Conservation (phyloP, 92 coral and sea anemone genomes). For the Porites cylindrica region DNA sequence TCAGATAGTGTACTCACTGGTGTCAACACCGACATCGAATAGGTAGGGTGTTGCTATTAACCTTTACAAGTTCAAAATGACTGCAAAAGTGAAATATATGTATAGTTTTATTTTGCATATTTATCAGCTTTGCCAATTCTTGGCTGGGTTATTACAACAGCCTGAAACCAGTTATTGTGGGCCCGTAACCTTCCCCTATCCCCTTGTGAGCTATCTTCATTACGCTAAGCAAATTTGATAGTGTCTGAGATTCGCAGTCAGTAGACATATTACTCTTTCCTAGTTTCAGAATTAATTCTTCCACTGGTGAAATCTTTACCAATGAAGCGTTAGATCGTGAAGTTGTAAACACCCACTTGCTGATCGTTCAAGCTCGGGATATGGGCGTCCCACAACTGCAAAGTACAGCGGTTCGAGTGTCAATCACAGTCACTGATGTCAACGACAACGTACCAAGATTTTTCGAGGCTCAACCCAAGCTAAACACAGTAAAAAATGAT, state of each 20-base stretch:
- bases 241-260: background rate
- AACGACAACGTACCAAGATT: constrained; percentile 83
- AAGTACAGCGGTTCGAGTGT: constrained; percentile 38
- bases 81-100: no score
- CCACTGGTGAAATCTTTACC: constrained; percentile 42
- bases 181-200: no score
- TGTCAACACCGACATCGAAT: constrained; percentile 22
- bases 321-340: constrained; percentile 43
- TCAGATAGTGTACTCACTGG: constrained; percentile 47
- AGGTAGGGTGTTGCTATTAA: constrained; percentile 5
- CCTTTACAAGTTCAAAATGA: background rate
- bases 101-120: no score
- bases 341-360: constrained; percentile 4
- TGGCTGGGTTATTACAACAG: no score
- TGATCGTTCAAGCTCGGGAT: constrained; percentile 43
- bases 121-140: no score
- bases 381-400: constrained; percentile 20
- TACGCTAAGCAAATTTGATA: no score
- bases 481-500: background rate
- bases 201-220: no score
- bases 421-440: constrained; percentile 75
- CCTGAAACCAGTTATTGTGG: no score
- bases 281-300: constrained; percentile 55
- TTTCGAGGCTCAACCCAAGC: constrained; percentile 12
- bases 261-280: background rate